Base-by-base conservation (phyloP, 2,888 invertebrate species). In the Euspilapteryx auroguttella region DNA sequence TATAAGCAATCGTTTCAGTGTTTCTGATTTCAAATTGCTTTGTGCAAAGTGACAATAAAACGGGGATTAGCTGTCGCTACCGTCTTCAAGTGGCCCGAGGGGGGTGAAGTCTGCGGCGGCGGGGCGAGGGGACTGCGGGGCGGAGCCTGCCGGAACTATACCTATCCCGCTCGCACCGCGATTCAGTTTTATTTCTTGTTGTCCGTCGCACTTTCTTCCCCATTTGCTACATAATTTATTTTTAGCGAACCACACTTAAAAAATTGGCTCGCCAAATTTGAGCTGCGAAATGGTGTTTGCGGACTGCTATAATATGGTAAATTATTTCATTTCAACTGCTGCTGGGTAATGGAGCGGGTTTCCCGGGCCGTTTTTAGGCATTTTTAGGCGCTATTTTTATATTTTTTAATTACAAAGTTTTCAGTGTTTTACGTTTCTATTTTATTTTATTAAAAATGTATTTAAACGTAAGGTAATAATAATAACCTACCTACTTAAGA, bases 191-290 rank as follows among this genome's bases (percentile, higher is more conserved):
- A 65, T 61, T 63, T 61, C 63, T 68, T 66, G 68, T 64, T 61
- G n/a, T n/a, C n/a, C 63, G 54, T 49, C 52, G 47, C 53, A 21
- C 33, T 21, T 30, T 30, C 58, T 52, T 49, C 54, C 55, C 48
- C 55, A 54, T 59, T 56, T 51, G 49, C 64, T 73, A 66, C 68
- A 73, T 73, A 73, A 73, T 73, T 73, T 66, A 75, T 73, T 69
- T 69, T 62, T 50, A 58, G 55, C 65, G 61, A 55, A 58, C 24
- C 49, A 66, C 73, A 66, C 63, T 73, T 71, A 69, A 75, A 73
- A 75, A 75, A 73, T 73, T 71, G 75, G 53, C 50, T 42, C 50
- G 46, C 49, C n/a, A n/a, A n/a, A n/a, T n/a, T n/a, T n/a, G n/a
- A 53, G 52, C 27, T 52, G 54, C 54, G 54, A 51, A 65, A 63